A percentile compares a stretch with the other conserved stretches of the same genome.
Conservation (phyloP, 2,888 invertebrate genomes). For the Nemotelus nigrinus region DNA sequence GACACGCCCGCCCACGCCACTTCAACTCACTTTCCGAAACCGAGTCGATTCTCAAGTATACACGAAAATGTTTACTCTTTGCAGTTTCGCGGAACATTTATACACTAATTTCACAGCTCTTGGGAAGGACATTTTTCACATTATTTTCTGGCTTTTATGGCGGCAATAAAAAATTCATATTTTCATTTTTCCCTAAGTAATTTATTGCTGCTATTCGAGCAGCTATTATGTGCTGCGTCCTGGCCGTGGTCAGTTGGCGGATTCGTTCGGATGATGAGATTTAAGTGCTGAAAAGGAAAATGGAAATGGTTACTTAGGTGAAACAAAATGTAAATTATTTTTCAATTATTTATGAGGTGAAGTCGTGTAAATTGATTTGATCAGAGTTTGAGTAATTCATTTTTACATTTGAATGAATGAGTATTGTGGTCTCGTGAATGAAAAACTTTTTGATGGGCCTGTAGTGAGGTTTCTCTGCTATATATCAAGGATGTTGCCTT, state of each 20-base stretch:
- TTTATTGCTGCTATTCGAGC: conserved; percentile 9
- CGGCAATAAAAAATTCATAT: conserved; percentile 17
- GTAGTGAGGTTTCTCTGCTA: no score
- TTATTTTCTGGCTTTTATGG: conserved; percentile 23
- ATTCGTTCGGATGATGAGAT: not conserved
- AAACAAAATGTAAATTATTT: no score
- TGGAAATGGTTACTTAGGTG: no score
- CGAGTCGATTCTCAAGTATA: conserved; percentile 4
- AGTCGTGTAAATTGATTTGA: no score
- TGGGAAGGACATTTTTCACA: conserved; percentile 34
- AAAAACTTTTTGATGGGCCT: no score
- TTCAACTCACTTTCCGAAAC: not conserved
- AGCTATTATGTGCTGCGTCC: not conserved
- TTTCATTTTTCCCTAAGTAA: conserved; percentile 12
- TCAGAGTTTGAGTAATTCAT: no score
- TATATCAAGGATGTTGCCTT: no score
- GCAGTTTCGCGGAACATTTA: conserved; percentile 7
- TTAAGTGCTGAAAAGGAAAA: no score
- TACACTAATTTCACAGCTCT: conserved; percentile 8
- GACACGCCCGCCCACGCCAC: no score
- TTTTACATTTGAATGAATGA: no score
- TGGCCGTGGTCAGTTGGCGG: not conserved
- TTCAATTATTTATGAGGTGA: no score
- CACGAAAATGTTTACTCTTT: conserved; percentile 23
- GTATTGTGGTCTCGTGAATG: no score